A percentile compares a stretch with the other conserved stretches of the same genome.
Evolutionary conservation across 2,797 vertebrate species (phyloP).

Genomic region (Ibycter americanus): DNA sequence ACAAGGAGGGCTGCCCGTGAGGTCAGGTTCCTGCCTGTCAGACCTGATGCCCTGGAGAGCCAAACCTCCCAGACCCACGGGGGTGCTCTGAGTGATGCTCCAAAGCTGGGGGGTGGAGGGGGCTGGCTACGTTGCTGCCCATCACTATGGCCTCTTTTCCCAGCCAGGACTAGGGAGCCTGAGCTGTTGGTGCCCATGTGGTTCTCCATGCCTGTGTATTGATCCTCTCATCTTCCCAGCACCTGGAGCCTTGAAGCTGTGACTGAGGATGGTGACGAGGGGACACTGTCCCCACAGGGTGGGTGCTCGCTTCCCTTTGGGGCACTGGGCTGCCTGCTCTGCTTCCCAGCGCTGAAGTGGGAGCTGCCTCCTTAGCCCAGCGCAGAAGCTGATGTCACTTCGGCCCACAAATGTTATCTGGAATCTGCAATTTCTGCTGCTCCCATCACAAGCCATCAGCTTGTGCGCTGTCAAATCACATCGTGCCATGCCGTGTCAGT

Average conservation of each 20-base stretch:
- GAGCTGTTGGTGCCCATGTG: accelerated
- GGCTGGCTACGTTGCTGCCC: background rate
- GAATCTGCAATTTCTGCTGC: background rate
- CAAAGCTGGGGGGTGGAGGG: background rate
- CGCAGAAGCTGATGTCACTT: background rate
- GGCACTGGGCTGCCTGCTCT: background rate
- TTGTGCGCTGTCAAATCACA: background rate
- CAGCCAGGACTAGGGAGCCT: background rate
- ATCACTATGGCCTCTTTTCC: background rate
- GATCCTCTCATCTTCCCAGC: background rate
- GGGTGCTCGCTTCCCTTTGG: accelerated
- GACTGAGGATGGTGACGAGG: accelerated
- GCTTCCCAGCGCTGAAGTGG: background rate
- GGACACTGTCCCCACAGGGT: accelerated
- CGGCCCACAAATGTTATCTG: background rate
- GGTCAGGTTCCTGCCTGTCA: background rate
- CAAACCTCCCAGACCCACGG: background rate
- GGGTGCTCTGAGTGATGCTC: background rate
- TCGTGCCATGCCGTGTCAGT: background rate
- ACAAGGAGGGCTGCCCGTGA: background rate
- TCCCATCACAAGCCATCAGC: background rate
- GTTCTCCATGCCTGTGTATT: accelerated
- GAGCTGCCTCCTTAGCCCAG: background rate
- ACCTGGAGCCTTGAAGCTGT: background rate
- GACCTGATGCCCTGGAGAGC: background rate